Conservation (phyloP, 2,888 invertebrate species). For the Watsonalla binaria region DNA sequence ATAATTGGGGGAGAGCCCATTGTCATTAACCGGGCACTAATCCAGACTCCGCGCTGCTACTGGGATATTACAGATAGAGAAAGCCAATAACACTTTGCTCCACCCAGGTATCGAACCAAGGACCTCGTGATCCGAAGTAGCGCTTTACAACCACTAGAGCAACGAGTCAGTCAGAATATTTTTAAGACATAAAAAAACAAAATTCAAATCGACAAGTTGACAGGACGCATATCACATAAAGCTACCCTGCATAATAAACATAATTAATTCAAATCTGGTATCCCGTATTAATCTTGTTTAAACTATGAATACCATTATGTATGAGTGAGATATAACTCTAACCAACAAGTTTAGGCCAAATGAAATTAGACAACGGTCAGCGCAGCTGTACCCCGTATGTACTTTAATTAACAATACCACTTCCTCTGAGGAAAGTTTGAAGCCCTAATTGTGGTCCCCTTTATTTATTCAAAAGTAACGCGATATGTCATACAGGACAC, state of each 20-base stretch:
- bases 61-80: too few species aligned
- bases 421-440: slow-evolving; percentile 47
- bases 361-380: slow-evolving; percentile 13
- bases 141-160: too few species aligned
- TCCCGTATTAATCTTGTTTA: neutral
- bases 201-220: too few species aligned
- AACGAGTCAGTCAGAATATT: too few species aligned
- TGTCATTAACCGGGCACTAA: too few species aligned
- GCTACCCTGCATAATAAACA: neutral
- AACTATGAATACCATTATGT: neutral
- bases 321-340: neutral
- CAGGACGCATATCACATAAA: too few species aligned
- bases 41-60: too few species aligned
- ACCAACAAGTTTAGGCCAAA: neutral
- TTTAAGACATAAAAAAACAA: too few species aligned
- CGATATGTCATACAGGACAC: slow-evolving; percentile 61
- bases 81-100: too few species aligned
- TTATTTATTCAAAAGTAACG: slow-evolving; percentile 68
- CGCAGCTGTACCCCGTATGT: slow-evolving; percentile 18
- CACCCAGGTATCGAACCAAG: too few species aligned
- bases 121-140: too few species aligned
- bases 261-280: neutral
- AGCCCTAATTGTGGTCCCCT: slow-evolving; percentile 65
- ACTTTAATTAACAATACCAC: slow-evolving; percentile 37
- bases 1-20: too few species aligned